Percentiles rank a stretch among this genome's conserved stretches.
Conservation (phyloP, 2,888 invertebrate genomes). For the Sialis lutaria region DNA sequence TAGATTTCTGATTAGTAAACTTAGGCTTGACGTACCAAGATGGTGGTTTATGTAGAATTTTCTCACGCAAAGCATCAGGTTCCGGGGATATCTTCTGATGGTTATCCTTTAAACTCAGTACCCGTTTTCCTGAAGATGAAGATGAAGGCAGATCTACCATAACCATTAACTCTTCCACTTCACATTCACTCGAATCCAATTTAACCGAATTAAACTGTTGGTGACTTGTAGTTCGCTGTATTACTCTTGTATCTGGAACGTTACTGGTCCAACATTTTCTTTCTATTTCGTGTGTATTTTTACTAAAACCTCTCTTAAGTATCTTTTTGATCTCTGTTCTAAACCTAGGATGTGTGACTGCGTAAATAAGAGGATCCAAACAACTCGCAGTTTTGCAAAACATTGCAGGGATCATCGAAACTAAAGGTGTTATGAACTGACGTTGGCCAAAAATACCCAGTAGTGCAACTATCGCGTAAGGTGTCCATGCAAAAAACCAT, state of each 20-base stretch:
- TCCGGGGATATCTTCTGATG: constrained; percentile 14
- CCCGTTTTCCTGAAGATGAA: constrained; percentile 3
- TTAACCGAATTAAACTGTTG: constrained; percentile 4
- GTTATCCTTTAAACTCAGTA: constrained; percentile 6
- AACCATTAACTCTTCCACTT: constrained; percentile 34
- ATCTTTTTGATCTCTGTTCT: constrained; percentile 38
- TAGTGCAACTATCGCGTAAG: constrained; percentile 59
- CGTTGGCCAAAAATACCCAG: constrained; percentile 46
- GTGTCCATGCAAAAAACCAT: constrained; percentile 71
- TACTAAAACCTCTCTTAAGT: constrained; percentile 17
- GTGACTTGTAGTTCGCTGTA: constrained; percentile 13
- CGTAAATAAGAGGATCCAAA: constrained; percentile 65
- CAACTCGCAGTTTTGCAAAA: constrained; percentile 71
- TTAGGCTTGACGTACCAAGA: constrained; percentile 35
- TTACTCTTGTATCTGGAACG: constrained; percentile 15
- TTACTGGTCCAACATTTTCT: constrained; percentile 5
- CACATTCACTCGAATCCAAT: constrained; percentile 22
- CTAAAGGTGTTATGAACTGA: constrained; percentile 44
- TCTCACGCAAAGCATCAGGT: constrained; percentile 22
- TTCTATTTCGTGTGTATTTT: constrained; percentile 8
- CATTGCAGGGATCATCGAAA: constrained; percentile 60
- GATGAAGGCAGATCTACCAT: constrained; percentile 29
- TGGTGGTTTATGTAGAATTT: constrained; percentile 26
- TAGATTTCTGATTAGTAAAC: constrained; percentile 16
- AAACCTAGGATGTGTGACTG: constrained; percentile 63